Percentiles rank a stretch among this genome's conserved stretches.
phyloP scores from a whole-genome alignment of 2,888 invertebrate genomes.

The Orthosia gothica region DNA sequence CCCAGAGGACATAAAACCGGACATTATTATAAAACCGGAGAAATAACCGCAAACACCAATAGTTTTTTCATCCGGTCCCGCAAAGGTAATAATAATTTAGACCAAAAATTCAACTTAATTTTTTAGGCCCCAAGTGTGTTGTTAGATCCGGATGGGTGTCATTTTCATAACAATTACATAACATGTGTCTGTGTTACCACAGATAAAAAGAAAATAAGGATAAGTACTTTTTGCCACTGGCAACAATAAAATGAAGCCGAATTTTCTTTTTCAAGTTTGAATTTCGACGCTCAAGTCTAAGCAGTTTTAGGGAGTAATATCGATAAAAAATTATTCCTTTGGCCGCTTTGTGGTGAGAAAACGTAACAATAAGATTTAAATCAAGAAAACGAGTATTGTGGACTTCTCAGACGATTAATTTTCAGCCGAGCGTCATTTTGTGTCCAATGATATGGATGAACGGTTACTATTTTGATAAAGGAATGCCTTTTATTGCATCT shows the following conservation, averaged over 20 bases:
- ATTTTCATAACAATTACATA: slow-evolving; percentile 55
- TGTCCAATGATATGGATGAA: slow-evolving; percentile 2
- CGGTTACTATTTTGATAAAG: not conserved
- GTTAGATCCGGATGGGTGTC: slow-evolving; percentile 12
- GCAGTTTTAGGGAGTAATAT: slow-evolving; percentile 25
- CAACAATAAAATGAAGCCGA: not conserved
- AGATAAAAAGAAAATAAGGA: not conserved
- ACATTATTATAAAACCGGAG: slow-evolving; percentile 23
- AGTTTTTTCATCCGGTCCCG: slow-evolving; percentile 48
- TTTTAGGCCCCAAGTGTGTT: slow-evolving; percentile 28
- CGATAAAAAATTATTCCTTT: slow-evolving; percentile 33
- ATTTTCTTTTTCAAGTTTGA: slow-evolving; percentile 15
- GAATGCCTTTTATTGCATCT: not conserved
- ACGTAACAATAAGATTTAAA: slow-evolving; percentile 1
- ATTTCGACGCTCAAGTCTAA: not conserved
- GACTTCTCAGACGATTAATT: slow-evolving; percentile 7
- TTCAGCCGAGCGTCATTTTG: slow-evolving; percentile 4
- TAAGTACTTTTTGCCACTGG: not conserved
- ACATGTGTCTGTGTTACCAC: slow-evolving; percentile 18
- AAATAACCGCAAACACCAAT: slow-evolving; percentile 39
- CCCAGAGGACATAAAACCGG: slow-evolving; percentile 36
- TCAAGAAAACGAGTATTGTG: slow-evolving; percentile 24
- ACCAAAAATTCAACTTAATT: slow-evolving; percentile 23
- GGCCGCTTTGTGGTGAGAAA: slow-evolving; percentile 1
- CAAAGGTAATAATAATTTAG: slow-evolving; percentile 46